A percentile compares a stretch with the other conserved stretches of the same genome.
phyloP scores from a whole-genome alignment of 2,888 invertebrate genomes.

The Eulithis prunata region DNA sequence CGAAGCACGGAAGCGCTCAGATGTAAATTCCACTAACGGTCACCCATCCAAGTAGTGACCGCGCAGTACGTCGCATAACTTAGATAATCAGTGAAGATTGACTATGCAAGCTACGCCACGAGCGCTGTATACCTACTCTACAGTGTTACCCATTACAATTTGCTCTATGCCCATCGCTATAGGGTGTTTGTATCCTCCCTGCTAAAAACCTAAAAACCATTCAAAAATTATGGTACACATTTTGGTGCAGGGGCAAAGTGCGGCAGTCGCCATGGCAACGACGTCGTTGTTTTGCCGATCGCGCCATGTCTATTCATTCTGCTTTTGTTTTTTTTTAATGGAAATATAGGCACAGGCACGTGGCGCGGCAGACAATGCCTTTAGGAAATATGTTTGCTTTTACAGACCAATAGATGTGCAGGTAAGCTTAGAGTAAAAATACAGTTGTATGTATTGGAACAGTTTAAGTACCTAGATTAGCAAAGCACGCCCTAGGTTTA shows the following conservation, averaged over 20 bases:
- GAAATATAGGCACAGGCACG: conserved; percentile 61
- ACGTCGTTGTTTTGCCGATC: conserved; percentile 79
- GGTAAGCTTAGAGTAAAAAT: conserved; percentile 1
- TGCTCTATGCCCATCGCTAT: neutral
- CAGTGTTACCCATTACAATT: neutral
- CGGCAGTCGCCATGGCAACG: conserved; percentile 74
- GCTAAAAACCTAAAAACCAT: conserved; percentile 29
- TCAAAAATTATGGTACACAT: conserved; percentile 48
- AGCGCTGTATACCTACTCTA: neutral
- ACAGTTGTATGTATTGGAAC: neutral
- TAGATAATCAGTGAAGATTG: too few relatives aligned
- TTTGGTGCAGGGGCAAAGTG: conserved; percentile 63
- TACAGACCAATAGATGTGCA: conserved; percentile 17
- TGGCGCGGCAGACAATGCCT: conserved; percentile 57
- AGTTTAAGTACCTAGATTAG: too few relatives aligned
- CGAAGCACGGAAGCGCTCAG: too few relatives aligned
- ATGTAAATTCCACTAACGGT: too few relatives aligned
- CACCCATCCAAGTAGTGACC: too few relatives aligned
- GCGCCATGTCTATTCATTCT: conserved; percentile 65
- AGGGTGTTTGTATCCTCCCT: conserved; percentile 5
- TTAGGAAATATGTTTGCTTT: conserved; percentile 54
- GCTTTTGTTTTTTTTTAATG: conserved; percentile 61
- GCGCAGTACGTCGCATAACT: too few relatives aligned
- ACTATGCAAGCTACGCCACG: too few relatives aligned
- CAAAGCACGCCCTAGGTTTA: too few relatives aligned